phyloP scores from a whole-genome alignment of 2,113 vertebrate species.

The Pitta sordida region DNA sequence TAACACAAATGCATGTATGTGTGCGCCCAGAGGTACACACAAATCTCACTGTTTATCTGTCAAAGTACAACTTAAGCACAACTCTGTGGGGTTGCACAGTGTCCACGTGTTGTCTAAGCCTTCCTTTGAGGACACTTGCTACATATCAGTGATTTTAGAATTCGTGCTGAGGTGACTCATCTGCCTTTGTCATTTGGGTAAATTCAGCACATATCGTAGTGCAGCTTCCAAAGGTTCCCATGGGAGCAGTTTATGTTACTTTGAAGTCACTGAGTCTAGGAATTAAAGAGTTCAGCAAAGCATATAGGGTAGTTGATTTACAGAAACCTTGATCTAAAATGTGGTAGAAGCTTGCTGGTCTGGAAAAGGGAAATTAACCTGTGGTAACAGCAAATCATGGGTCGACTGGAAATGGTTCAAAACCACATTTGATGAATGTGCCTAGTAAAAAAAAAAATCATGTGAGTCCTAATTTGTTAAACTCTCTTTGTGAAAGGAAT shows the following conservation, averaged over 20 bases:
- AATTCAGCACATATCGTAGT: accelerated
- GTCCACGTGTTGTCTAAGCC: neutral
- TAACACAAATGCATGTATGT: accelerated
- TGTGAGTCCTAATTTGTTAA: neutral
- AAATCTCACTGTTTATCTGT: neutral
- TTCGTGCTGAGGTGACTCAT: neutral
- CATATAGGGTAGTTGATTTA: neutral
- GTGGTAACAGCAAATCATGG: neutral
- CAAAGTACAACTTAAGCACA: neutral
- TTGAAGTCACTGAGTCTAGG: neutral
- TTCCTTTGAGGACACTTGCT: neutral
- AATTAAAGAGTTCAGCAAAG: neutral
- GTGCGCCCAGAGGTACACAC: neutral
- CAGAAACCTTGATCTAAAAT: neutral
- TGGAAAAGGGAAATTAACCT: neutral
- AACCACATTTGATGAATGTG: accelerated
- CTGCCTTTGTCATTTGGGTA: neutral
- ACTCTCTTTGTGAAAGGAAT: neutral
- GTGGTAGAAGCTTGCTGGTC: neutral
- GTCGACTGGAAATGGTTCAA: neutral
- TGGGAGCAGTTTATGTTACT: neutral
- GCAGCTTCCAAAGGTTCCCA: neutral
- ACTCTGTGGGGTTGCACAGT: neutral
- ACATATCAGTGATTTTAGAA: neutral
- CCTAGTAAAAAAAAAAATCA: neutral